Evolutionary conservation across 30 jellyfish, hydroid and myxozoan species (phyloP), one percentile per base, ranked within the genome.

Genomic region (Nemopilema nomurai): DNA sequence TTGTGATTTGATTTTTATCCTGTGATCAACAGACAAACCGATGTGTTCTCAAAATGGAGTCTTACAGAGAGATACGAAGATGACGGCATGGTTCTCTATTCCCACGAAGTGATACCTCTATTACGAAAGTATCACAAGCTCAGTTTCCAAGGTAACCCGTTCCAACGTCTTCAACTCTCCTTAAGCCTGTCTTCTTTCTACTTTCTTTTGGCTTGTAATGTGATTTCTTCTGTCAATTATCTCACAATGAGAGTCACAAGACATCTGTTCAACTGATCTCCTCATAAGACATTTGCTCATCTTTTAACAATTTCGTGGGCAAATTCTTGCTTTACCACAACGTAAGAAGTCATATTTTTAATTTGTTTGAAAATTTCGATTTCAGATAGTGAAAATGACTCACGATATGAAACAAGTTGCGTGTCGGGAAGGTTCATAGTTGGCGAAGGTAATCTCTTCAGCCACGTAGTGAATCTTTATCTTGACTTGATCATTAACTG

Each of bases 1-100:
- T 41, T 3, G 9, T 41, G 57, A 3, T 3, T 6, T 41, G 13
- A 3, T 41, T 41, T 41, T 41, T 41, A 41, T 13, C 13, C 13
- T 41, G 57, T 41, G 57, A 41, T 50, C 41, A 51, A 17, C 28
- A 87, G 90, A 53, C 87, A 88, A 72, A 88, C 89, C 27, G 81
- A 79, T 27, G 19, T 67, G 16, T 88, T 88, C 62, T 87, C 85
- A 23, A 81, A 80, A 63, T 74, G 86, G 88, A 70, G 21, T 22
- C 51, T 88, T n/a, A 62, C 77, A 18, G 95, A 94, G 41, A 82
- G 83, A 18, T 94, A 84, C 77, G 91, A 68, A 74, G 99, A 94
- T 80, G 99, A 94, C 74, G 96, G 99, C 65, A 76, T 94, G 81
- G 97, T 94, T 24, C 79, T 94, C 64, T 62, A 89, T 62, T 83